Evolutionary conservation across 2,797 vertebrate genomes (phyloP).

Genomic region (Acanthurus leucopareius): DNA sequence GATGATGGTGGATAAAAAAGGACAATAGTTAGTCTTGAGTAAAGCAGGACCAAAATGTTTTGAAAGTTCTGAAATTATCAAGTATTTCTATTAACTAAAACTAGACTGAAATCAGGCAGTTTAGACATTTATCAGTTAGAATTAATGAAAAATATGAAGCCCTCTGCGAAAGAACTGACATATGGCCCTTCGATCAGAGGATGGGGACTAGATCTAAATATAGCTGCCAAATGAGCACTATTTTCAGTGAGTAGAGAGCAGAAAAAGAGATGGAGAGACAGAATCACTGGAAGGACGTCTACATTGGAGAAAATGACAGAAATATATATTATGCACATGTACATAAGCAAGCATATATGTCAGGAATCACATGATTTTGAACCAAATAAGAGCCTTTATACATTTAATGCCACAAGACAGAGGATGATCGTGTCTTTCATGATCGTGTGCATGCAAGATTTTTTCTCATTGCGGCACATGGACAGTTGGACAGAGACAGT

Average conservation of each 20-base stretch:
- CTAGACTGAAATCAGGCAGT: not conserved
- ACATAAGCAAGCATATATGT: too few relatives aligned
- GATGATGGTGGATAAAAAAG: not conserved
- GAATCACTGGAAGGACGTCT: not conserved
- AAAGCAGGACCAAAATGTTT: not conserved
- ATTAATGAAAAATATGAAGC: not conserved
- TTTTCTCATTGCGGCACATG: conserved; percentile 16
- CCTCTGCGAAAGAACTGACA: too few relatives aligned
- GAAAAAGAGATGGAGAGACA: not conserved
- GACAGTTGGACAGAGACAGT: conserved; percentile 16
- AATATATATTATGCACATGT: not conserved
- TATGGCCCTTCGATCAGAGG: conserved; percentile 6
- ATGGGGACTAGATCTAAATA: conserved; percentile 26
- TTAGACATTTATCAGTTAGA: not conserved
- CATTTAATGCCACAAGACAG: conserved; percentile 1
- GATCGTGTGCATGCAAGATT: conserved; percentile 5
- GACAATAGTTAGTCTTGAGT: not conserved
- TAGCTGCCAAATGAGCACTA: conserved; percentile 16
- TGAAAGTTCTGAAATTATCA: not conserved
- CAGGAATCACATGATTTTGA: not conserved
- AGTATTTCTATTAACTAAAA: not conserved
- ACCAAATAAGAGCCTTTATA: not conserved
- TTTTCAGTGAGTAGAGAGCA: conserved; percentile 1
- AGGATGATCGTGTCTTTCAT: not conserved
- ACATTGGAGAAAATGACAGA: not conserved